Base-by-base conservation (phyloP, 2,888 invertebrate species). In the Drosophila recens region DNA sequence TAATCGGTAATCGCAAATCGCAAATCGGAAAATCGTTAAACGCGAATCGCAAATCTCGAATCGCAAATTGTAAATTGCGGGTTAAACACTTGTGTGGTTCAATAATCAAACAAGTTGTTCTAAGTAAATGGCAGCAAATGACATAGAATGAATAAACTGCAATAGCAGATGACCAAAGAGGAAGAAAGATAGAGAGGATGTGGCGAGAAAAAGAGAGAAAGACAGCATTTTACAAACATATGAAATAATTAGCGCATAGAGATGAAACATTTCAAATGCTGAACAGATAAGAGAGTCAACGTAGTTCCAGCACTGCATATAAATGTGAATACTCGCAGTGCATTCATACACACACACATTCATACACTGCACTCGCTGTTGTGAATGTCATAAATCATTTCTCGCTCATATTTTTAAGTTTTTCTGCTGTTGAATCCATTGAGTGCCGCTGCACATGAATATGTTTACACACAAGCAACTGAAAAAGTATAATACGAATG, bases 81-180 rank as follows among this genome's bases (percentile, higher is more conserved):
- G 75, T 78, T 78, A 74, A 90, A 68, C 79, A 75, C 72, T 81
- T 72, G 75, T 68, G 75, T 73, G 80, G 79, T 76, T 87, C 89
- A 80, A 80, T 87, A 89, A 89, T 87, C 89, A 88, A 90, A 90
- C 89, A 89, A 90, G 80, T 87, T 79, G 87, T 82, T 86, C 72
- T 71, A 72, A 70, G 74, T 70, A 70, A 82, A 79, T 72, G 67
- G 49, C 72, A 70, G 62, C 69, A 70, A 76, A 74, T 72, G 58
- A 54, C 71, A 74, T 59, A 66, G 69, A 76, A 38, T 72, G 65
- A 63, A 65, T 66, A 65, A 66, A 65, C 45, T 51, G 67, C 64
- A 61, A 65, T 65, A 56, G 61, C 57, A 58, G 51, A 62, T 17
- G 51, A 64, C 30, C 40, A 36, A 15, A 15, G 10, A 33, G 20